Evolutionary conservation across 2,113 vertebrate species (phyloP).

Genomic region (Corythaeola cristata): DNA sequence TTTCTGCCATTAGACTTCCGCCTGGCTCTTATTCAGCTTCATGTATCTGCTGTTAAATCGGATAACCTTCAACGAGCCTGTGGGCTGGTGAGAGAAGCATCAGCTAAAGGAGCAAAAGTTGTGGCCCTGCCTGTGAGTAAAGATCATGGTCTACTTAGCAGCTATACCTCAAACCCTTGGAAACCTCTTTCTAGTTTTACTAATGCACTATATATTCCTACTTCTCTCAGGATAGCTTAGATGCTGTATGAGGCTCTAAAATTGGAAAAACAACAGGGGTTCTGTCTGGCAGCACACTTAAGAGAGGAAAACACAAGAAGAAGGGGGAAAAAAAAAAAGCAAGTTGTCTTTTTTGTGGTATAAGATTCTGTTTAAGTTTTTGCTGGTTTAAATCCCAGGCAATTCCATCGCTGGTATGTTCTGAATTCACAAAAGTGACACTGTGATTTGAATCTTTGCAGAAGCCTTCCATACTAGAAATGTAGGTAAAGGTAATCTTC

Average conservation of each 20-base stretch:
- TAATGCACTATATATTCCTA: background rate
- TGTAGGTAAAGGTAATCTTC: background rate
- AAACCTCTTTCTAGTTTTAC: background rate
- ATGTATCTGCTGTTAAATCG: slow-evolving; percentile 83
- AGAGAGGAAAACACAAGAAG: background rate
- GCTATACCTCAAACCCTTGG: background rate
- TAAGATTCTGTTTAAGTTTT: background rate
- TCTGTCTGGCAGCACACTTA: background rate
- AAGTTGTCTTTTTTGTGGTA: background rate
- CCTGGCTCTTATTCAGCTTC: slow-evolving; percentile 90
- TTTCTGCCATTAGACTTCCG: slow-evolving; percentile 82
- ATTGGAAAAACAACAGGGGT: background rate
- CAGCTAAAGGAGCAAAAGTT: slow-evolving; percentile 84
- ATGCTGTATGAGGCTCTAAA: background rate
- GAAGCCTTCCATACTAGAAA: background rate
- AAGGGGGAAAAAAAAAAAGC: background rate
- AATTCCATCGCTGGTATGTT: background rate
- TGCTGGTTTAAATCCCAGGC: background rate
- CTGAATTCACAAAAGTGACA: background rate
- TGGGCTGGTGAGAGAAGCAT: slow-evolving; percentile 84
- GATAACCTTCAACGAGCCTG: slow-evolving; percentile 86
- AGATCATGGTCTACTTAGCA: background rate
- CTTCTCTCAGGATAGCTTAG: background rate
- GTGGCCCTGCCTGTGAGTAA: slow-evolving; percentile 91
- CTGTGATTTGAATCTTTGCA: background rate